Evolutionary conservation across 1,140 invertebrate genomes (phyloP).

Genomic region (Macrostomum lignano): DNA sequence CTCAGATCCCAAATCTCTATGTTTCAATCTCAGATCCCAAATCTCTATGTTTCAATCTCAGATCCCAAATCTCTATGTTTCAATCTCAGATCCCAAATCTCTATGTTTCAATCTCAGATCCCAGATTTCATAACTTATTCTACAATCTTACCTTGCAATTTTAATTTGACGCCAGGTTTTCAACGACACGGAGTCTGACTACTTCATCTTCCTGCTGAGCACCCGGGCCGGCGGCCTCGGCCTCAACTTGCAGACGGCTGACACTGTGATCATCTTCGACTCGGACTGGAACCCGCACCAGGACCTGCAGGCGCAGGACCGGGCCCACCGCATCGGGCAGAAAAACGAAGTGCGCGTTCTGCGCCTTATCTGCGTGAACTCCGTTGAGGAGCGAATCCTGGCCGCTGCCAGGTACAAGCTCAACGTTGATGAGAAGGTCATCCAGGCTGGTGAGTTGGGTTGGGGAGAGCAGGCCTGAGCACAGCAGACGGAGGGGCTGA

Average conservation of each 20-base stretch:
- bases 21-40: too few species aligned
- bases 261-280: slow-evolving; percentile 94
- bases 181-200: slow-evolving; percentile 58
- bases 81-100: too few species aligned
- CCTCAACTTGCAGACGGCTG: slow-evolving; percentile 82
- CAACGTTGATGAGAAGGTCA: slow-evolving; percentile 97
- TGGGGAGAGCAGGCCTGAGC: too few species aligned
- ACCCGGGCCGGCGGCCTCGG: slow-evolving; percentile 85
- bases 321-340: slow-evolving; percentile 93
- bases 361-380: slow-evolving; percentile 84
- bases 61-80: too few species aligned
- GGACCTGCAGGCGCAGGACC: slow-evolving; percentile 89
- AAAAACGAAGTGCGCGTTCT: slow-evolving; percentile 84
- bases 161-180: too few species aligned
- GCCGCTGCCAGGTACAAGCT: slow-evolving; percentile 58
- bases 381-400: slow-evolving; percentile 82
- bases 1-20: too few species aligned
- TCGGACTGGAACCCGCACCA: slow-evolving; percentile 99
- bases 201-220: slow-evolving; percentile 77
- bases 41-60: too few species aligned
- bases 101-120: too few species aligned
- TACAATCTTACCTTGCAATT: too few species aligned
- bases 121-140: too few species aligned
- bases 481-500: too few species aligned
- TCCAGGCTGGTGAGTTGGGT: too few species aligned